Conservation (phyloP, 2,113 vertebrate genomes). For the Ovis canadensis region DNA sequence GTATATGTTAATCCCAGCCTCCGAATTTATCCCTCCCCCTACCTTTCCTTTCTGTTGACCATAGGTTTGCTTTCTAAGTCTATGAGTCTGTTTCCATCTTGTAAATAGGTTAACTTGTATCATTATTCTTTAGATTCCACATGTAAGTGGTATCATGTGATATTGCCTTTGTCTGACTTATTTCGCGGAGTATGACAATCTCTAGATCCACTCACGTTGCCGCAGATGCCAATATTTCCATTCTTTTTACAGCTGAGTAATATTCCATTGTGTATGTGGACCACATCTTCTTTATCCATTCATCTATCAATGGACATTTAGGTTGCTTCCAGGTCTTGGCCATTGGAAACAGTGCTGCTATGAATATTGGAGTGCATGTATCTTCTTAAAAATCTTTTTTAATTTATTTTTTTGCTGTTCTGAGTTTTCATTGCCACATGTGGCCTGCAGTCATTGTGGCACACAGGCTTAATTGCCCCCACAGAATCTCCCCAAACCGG, state of each 20-base stretch:
- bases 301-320: not conserved
- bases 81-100: not conserved
- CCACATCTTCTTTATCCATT: not conserved
- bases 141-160: not conserved
- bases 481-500: not conserved
- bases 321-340: not conserved
- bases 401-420: not conserved
- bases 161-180: not conserved
- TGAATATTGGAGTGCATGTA: not conserved
- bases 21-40: not conserved
- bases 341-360: not conserved
- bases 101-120: not conserved
- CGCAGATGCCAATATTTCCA: not conserved
- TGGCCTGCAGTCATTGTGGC: not conserved
- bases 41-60: not conserved
- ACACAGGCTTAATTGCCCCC: not conserved
- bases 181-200: not conserved
- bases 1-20: not conserved
- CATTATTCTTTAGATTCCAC: not conserved
- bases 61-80: not conserved
- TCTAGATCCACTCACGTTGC: not conserved
- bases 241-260: not conserved
- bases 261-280: not conserved
- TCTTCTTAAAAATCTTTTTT: not conserved
- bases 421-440: not conserved